phyloP scores from a whole-genome alignment of 2,113 vertebrate genomes.

The Nothocercus julius region DNA sequence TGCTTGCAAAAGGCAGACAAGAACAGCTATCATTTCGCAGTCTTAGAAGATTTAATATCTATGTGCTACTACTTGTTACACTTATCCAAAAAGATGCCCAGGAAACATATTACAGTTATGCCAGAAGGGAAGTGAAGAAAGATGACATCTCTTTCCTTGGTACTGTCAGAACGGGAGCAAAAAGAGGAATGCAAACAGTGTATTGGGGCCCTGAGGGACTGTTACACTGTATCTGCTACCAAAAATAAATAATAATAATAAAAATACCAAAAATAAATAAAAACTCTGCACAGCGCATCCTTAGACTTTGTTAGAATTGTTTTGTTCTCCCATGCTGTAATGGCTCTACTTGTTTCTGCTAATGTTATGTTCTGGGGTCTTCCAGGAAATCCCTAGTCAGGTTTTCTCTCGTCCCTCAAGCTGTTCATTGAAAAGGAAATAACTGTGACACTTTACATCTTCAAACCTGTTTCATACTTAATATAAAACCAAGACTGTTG shows the following conservation, averaged over 20 bases:
- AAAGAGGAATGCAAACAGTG: not conserved
- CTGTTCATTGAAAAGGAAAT: not conserved
- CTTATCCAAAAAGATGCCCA: conserved; percentile 4
- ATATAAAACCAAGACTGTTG: not conserved
- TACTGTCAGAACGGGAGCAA: not conserved
- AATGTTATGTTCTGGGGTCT: not conserved
- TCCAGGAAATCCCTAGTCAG: not conserved
- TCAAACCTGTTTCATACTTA: not conserved
- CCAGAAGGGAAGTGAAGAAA: not conserved
- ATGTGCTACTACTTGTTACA: conserved; percentile 11
- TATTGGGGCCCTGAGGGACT: not conserved
- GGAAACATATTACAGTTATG: not conserved
- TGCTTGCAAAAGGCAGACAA: not conserved
- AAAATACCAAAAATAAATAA: not conserved
- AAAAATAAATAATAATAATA: not conserved
- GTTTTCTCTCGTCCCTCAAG: not conserved
- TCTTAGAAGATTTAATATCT: conserved; percentile 28
- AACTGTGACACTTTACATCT: not conserved
- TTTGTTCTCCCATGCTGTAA: not conserved
- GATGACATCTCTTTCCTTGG: not conserved
- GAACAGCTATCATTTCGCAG: not conserved
- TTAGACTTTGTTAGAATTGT: not conserved
- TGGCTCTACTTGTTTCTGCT: not conserved
- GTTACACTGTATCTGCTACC: not conserved
- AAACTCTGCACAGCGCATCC: no score